Conservation (phyloP, 2,888 invertebrate genomes). For the Scaptomyza polygonia region DNA sequence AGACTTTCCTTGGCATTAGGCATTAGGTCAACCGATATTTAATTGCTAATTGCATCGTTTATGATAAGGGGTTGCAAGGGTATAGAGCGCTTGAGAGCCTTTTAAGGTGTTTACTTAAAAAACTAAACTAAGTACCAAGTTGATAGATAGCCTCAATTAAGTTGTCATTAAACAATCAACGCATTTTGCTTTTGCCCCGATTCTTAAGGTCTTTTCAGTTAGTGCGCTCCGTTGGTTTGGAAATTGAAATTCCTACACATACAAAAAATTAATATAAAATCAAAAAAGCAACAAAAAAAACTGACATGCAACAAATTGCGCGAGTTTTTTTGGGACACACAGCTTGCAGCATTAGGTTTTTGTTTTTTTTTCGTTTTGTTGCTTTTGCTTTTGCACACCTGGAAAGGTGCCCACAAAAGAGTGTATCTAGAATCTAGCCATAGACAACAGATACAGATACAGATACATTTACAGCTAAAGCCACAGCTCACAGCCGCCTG, state of each 20-base stretch:
- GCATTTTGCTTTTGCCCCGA: constrained; percentile 23
- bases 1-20: constrained; percentile 62
- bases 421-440: constrained; percentile 66
- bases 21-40: constrained; percentile 69
- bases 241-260: constrained; percentile 38
- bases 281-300: constrained; percentile 15
- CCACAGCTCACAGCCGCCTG: constrained; percentile 22
- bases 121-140: constrained; percentile 52
- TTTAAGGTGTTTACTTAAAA: constrained; percentile 6
- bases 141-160: constrained; percentile 74
- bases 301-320: constrained; percentile 61
- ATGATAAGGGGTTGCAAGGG: constrained; percentile 17
- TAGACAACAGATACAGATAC: constrained; percentile 18
- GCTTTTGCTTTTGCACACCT: constrained; percentile 69
- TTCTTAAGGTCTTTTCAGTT: constrained; percentile 29
- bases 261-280: no score
- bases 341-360: constrained; percentile 54
- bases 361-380: constrained; percentile 29
- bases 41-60: constrained; percentile 76
- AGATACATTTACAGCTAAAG: constrained; percentile 26
- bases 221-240: constrained; percentile 56
- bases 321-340: constrained; percentile 57
- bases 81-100: constrained; percentile 12
- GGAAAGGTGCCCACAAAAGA: constrained; percentile 52
- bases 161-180: constrained; percentile 51